phyloP scores from a whole-genome alignment of 2,888 invertebrate genomes.

The Hypercompe scribonia region DNA sequence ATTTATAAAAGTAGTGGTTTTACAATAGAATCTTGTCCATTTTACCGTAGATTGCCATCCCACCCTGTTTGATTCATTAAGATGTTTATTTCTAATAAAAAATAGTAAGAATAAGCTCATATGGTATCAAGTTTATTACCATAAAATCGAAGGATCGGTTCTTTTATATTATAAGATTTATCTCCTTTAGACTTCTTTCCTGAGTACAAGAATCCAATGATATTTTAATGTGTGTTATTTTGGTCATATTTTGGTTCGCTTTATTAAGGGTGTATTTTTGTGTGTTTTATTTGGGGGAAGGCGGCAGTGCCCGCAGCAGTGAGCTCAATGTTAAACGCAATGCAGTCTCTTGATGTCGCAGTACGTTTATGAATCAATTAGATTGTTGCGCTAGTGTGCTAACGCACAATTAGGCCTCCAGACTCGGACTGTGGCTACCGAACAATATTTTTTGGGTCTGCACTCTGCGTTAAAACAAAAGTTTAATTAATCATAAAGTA shows the following conservation, averaged over 20 bases:
- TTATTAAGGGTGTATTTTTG: constrained; percentile 80
- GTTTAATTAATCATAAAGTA: constrained; percentile 46
- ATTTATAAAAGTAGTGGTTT: not conserved
- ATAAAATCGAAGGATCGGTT: constrained; percentile 18
- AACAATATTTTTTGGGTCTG: constrained; percentile 61
- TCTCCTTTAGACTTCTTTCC: constrained; percentile 46
- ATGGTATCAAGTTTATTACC: not conserved
- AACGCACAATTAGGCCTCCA: constrained; percentile 79
- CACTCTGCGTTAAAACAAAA: constrained; percentile 29
- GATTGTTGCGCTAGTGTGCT: constrained; percentile 85
- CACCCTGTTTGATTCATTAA: constrained; percentile 34
- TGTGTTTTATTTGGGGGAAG: constrained; percentile 86
- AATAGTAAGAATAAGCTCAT: not conserved
- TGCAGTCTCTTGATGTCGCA: constrained; percentile 87
- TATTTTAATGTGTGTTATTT: constrained; percentile 42
- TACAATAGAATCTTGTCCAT: not conserved
- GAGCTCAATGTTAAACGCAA: constrained; percentile 92
- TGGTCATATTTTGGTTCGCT: constrained; percentile 50
- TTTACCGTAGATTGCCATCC: constrained; percentile 15
- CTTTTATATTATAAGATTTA: constrained; percentile 42
- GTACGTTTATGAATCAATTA: constrained; percentile 84
- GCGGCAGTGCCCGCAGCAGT: constrained; percentile 91
- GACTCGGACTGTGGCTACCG: constrained; percentile 75
- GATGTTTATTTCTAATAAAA: constrained; percentile 19
- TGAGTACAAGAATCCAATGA: constrained; percentile 34